phyloP scores from a whole-genome alignment of 2,888 invertebrate species.

The Abscondita cerata region DNA sequence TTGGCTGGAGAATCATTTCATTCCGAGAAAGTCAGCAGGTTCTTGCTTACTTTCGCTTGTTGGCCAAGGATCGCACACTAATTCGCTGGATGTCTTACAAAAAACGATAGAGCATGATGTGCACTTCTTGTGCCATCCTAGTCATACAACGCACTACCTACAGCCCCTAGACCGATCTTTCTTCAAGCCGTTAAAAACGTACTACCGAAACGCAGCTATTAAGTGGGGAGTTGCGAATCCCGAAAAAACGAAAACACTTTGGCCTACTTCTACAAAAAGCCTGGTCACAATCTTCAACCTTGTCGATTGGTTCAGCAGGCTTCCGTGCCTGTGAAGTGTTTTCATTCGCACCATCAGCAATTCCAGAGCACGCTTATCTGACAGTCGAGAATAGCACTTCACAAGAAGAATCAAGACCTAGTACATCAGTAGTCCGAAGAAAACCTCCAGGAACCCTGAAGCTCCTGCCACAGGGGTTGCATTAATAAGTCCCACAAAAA shows the following conservation, averaged over 20 bases:
- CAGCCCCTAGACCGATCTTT: neutral
- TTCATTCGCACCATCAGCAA: neutral
- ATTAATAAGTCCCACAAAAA: neutral
- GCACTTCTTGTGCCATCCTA: neutral
- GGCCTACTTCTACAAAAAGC: neutral
- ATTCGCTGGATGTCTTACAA: too few relatives aligned
- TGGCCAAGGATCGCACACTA: too few relatives aligned
- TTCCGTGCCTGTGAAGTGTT: neutral
- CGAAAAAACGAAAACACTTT: neutral
- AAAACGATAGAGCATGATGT: too few relatives aligned
- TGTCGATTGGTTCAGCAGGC: neutral
- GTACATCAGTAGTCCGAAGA: too few relatives aligned
- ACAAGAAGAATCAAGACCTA: too few relatives aligned
- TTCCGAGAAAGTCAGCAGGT: too few relatives aligned
- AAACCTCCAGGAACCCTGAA: neutral
- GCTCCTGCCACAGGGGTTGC: neutral
- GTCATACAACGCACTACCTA: neutral
- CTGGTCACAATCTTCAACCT: neutral
- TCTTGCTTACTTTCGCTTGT: too few relatives aligned
- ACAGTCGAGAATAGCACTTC: too few relatives aligned
- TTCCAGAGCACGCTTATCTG: neutral
- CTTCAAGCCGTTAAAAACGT: neutral
- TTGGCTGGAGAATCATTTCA: too few relatives aligned
- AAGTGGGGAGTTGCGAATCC: neutral
- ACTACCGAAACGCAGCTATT: neutral